These are phyloP conservation scores for Mongoloraphidia duomilia DNA, from an alignment of 2,888 invertebrate genomes.

Conservation along the genomic window DNA sequence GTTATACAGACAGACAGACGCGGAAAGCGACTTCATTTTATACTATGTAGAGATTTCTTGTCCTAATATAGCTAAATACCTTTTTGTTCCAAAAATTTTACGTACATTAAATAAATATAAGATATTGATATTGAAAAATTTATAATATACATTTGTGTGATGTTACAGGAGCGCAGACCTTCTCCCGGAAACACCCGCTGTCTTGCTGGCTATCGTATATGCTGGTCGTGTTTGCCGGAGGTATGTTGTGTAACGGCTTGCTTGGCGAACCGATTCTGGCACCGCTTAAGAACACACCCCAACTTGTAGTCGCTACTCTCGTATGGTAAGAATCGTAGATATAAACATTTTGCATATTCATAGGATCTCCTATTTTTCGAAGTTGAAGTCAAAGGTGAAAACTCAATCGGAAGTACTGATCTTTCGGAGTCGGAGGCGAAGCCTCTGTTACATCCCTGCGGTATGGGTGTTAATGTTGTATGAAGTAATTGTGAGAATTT, in stretches of 20 bases:
- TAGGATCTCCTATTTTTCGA: background rate
- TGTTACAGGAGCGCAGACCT: slow-evolving; percentile 63
- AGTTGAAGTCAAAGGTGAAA: background rate
- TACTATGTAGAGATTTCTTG: too few relatives aligned
- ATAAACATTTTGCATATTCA: background rate
- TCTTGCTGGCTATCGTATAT: slow-evolving; percentile 97
- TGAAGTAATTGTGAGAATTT: too few relatives aligned
- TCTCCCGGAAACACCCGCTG: slow-evolving; percentile 93
- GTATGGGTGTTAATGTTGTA: too few relatives aligned
- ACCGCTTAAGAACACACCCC: slow-evolving; percentile 89
- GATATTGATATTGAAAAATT: too few relatives aligned
- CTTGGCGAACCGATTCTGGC: slow-evolving; percentile 92
- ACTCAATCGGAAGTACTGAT: too few relatives aligned
- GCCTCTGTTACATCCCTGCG: too few relatives aligned
- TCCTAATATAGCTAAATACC: background rate
- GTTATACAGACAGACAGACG: too few relatives aligned
- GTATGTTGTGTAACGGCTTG: slow-evolving; percentile 88
- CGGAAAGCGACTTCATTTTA: too few relatives aligned
- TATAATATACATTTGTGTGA: too few relatives aligned
- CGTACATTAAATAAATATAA: background rate
- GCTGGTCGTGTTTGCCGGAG: slow-evolving; percentile 94
- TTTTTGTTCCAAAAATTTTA: background rate
- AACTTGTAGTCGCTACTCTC: slow-evolving; percentile 77
- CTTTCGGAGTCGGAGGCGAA: background rate
- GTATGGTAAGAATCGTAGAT: slow-evolving; percentile 60